These are phyloP conservation scores for Eueides isabella DNA, from an alignment of 1,140 invertebrate species.

Conservation along the genomic window DNA sequence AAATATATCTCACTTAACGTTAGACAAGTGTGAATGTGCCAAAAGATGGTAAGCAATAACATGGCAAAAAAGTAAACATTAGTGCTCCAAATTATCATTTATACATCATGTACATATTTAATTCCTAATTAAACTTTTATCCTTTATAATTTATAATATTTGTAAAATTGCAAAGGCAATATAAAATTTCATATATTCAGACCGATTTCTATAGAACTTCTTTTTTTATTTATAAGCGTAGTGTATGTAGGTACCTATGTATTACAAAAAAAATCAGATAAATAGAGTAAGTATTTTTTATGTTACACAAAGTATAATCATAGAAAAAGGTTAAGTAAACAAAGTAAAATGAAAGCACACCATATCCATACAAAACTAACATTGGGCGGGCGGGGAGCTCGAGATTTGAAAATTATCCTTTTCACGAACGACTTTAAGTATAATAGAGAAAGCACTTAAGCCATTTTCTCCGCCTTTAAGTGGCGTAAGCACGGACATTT, in stretches of 20 bases:
- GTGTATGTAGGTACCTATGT: too few species aligned
- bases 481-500: slow-evolving; percentile 79
- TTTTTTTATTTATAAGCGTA: too few species aligned
- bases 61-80: too few species aligned
- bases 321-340: neutral
- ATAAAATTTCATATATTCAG: too few species aligned
- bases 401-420: slow-evolving; percentile 82
- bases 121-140: too few species aligned
- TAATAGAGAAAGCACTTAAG: slow-evolving; percentile 83
- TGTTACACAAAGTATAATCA: neutral
- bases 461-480: slow-evolving; percentile 82
- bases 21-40: slow-evolving; percentile 56
- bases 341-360: neutral
- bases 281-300: too few species aligned
- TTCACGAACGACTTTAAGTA: slow-evolving; percentile 81
- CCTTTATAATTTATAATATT: too few species aligned
- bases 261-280: too few species aligned
- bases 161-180: too few species aligned
- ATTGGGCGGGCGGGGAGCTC: slow-evolving; percentile 57
- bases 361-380: slow-evolving; percentile 48
- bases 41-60: neutral
- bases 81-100: neutral
- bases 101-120: too few species aligned
- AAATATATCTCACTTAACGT: slow-evolving; percentile 76
- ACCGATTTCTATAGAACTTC: too few species aligned